A percentile compares a stretch with the other conserved stretches of the same genome.
phyloP scores from a whole-genome alignment of 2,797 vertebrate genomes.

The Tenualosa thibaudeaui region DNA sequence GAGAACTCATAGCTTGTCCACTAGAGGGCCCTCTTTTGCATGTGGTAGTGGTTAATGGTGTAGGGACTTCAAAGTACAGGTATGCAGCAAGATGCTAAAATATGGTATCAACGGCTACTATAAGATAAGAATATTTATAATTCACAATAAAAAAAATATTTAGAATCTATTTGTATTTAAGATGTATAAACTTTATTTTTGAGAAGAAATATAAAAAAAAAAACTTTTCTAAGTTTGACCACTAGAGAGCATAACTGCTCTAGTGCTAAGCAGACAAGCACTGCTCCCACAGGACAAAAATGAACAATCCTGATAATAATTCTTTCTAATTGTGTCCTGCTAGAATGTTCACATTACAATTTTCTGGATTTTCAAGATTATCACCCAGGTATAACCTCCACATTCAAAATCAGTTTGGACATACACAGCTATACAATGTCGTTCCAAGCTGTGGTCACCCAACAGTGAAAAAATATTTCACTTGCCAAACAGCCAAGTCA shows the following conservation, averaged over 20 bases:
- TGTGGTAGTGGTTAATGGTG: conserved; percentile 4
- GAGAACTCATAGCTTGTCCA: not conserved
- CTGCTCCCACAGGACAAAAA: not conserved
- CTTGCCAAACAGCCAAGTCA: conserved; percentile 36
- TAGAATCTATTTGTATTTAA: not conserved
- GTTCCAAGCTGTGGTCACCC: not conserved
- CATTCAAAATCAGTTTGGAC: not conserved
- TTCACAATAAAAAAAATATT: not conserved
- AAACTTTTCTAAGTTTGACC: not conserved
- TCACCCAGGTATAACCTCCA: not conserved
- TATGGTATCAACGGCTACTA: not conserved
- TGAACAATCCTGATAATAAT: not conserved
- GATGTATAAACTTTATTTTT: not conserved
- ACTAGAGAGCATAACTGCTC: not conserved
- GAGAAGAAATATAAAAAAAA: not conserved
- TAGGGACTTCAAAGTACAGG: not conserved
- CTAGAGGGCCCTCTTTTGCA: conserved; percentile 17
- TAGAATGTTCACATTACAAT: not conserved
- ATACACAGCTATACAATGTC: not conserved
- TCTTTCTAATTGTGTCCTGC: not conserved
- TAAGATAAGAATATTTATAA: not conserved
- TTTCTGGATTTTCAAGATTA: not conserved
- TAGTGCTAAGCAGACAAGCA: not conserved
- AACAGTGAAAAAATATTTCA: conserved; percentile 37
- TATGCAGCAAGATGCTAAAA: not conserved